Conservation (phyloP, 2,797 vertebrate species). For the Allobates femoralis region DNA sequence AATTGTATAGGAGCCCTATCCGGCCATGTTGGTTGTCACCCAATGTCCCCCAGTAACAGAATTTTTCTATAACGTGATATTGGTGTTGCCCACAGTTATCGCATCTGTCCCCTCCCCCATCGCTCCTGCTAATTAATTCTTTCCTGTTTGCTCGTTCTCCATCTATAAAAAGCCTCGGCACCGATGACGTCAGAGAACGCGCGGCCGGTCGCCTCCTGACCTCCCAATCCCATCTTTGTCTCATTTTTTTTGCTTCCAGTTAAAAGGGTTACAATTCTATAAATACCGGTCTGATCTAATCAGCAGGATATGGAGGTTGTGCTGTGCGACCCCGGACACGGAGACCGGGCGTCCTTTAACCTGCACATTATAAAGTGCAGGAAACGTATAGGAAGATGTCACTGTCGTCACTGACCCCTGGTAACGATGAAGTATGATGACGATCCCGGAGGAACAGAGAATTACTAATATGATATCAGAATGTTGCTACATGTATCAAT, state of each 20-base stretch:
- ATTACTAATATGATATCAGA: too few species aligned
- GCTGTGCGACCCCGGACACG: not conserved
- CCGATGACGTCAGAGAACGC: not conserved
- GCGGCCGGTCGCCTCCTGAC: not conserved
- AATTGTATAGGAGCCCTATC: too few species aligned
- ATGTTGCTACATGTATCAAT: too few species aligned
- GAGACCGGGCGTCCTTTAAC: not conserved
- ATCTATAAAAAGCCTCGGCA: slow-evolving; percentile 16
- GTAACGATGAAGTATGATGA: too few species aligned
- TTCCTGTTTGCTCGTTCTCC: not conserved
- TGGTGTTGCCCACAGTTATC: too few species aligned
- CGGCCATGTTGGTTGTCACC: too few species aligned
- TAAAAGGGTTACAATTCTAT: slow-evolving; percentile 51
- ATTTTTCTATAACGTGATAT: too few species aligned
- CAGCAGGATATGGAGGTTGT: not conserved
- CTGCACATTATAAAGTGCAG: not conserved
- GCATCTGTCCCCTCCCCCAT: not conserved
- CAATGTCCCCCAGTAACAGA: too few species aligned
- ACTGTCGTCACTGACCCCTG: not conserved
- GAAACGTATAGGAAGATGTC: not conserved
- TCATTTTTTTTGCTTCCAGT: slow-evolving; percentile 3
- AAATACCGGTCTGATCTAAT: slow-evolving; percentile 44
- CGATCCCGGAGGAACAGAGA: too few species aligned
- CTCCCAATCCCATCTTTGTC: not conserved
- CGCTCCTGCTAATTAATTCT: not conserved